A percentile compares a stretch with the other conserved stretches of the same genome.
Conservation (phyloP, 2,113 vertebrate genomes). For the Myanophis thanlyinensis region DNA sequence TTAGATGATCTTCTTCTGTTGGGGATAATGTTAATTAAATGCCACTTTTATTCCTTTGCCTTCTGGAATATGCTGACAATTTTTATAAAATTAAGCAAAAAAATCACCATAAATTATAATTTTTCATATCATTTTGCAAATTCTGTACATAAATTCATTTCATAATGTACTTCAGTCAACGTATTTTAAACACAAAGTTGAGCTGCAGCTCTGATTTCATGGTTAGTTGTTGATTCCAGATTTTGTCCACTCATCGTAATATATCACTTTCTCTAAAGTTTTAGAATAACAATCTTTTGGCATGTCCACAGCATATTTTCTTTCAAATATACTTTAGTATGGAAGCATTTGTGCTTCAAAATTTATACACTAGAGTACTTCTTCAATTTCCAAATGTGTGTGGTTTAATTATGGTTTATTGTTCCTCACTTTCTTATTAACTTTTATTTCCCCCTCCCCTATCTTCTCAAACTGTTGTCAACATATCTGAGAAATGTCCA, state of each 20-base stretch:
- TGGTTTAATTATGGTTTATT: not conserved
- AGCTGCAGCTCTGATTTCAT: not conserved
- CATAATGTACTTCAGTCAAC: slow-evolving; percentile 9
- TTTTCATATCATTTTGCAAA: not conserved
- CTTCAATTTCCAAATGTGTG: not conserved
- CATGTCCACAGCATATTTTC: not conserved
- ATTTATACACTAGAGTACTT: not conserved
- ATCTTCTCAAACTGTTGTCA: not conserved
- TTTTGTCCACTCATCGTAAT: not conserved
- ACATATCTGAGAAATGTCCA: not conserved
- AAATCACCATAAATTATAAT: slow-evolving; percentile 4
- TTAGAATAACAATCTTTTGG: not conserved
- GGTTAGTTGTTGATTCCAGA: not conserved
- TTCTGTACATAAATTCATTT: not conserved
- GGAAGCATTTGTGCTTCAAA: not conserved
- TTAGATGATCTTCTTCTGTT: not conserved
- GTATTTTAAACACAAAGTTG: slow-evolving; percentile 6
- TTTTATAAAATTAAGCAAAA: not conserved
- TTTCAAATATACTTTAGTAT: not conserved
- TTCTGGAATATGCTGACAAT: not conserved
- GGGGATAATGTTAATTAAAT: not conserved
- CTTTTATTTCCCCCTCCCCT: not conserved
- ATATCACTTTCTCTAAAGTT: not conserved
- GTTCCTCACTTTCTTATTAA: not conserved
- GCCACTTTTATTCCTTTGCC: not conserved